phyloP scores from a whole-genome alignment of 2,888 invertebrate species.

The Elysia crispata region DNA sequence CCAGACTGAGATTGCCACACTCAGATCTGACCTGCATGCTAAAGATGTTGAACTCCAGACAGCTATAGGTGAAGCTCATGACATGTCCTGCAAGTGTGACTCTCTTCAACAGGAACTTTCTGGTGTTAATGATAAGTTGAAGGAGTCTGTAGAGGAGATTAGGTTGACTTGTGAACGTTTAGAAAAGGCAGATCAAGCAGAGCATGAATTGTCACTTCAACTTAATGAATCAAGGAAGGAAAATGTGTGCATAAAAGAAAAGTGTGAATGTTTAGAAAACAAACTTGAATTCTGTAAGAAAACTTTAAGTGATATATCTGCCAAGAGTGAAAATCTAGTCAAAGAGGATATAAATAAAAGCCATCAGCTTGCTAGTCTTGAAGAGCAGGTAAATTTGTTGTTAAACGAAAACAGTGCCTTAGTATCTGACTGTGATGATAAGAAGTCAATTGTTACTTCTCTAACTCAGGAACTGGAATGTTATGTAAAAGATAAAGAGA shows the following conservation, averaged over 20 bases:
- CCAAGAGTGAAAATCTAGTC: slow-evolving; percentile 24
- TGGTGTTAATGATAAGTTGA: slow-evolving; percentile 10
- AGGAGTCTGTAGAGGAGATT: slow-evolving; percentile 29
- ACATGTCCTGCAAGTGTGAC: not conserved
- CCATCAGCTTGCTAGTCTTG: slow-evolving; percentile 36
- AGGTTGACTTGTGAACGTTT: slow-evolving; percentile 9
- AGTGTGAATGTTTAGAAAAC: not conserved
- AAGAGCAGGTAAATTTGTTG: slow-evolving; percentile 29
- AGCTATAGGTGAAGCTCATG: not conserved
- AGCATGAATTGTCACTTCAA: slow-evolving; percentile 19
- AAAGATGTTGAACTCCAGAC: not conserved
- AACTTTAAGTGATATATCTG: not conserved
- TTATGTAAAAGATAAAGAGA: slow-evolving; percentile 25
- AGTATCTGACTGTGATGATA: slow-evolving; percentile 26
- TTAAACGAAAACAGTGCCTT: slow-evolving; percentile 43
- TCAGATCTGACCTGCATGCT: not conserved
- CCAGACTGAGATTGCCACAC: not conserved
- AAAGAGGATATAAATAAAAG: not conserved
- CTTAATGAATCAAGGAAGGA: slow-evolving; percentile 5
- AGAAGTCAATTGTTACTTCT: not conserved
- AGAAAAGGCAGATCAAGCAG: not conserved
- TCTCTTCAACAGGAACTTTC: slow-evolving; percentile 10
- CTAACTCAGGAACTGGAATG: not conserved
- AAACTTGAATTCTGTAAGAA: not conserved
- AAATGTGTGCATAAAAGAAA: slow-evolving; percentile 18